Base-by-base conservation (phyloP, 2,113 vertebrate genomes). In the Nannospalax galili region DNA sequence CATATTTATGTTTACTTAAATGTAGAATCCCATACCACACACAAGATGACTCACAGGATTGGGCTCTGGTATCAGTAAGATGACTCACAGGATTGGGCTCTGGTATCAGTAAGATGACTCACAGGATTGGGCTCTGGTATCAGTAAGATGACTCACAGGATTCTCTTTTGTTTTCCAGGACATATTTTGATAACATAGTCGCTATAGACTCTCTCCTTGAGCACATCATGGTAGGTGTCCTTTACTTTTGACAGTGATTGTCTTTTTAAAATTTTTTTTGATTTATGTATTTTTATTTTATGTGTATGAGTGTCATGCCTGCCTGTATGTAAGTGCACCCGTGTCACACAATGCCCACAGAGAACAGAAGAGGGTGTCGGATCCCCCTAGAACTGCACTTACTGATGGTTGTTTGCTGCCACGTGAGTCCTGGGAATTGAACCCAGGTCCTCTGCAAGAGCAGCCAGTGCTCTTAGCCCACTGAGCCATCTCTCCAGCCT, bases 151-250 rank as follows among this genome's bases (percentile, higher is more conserved):
- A 60, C 87, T 98, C 93, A 97, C 70, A 45, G 45, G 72, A 48
- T 86, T 93, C 84, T 97, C 98, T 93, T 98, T 93, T 98, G 84
- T 98, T 97, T 98, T 98, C 92, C 99, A 99, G 99, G 98, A 99
- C 99, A 0, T 99, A 99, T 98, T 99, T 99, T 98, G 99, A 99
- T 99, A 99, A 99, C 98, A 99, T 99, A 98, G 99, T 99, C 97
- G 99, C 99, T 99, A 99, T 99, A 99, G 99, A 99, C 99, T 99
- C 99, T 98, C 99, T 99, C 99, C 99, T 99, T 99, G 99, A 99
- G 99, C 99, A 99, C 98, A 99, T 99, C 98, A 99, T 99, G 99
- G 99, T 99, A 99, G 99, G 99, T 97, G 86, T 48, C 69, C 7
- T 93, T 90, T 86, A 72, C 11, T 80, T 91, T 75, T 65, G 10